Evolutionary conservation across 2,113 vertebrate genomes (phyloP), one percentile per base, ranked within the genome.

Genomic region (Axis porcinus): DNA sequence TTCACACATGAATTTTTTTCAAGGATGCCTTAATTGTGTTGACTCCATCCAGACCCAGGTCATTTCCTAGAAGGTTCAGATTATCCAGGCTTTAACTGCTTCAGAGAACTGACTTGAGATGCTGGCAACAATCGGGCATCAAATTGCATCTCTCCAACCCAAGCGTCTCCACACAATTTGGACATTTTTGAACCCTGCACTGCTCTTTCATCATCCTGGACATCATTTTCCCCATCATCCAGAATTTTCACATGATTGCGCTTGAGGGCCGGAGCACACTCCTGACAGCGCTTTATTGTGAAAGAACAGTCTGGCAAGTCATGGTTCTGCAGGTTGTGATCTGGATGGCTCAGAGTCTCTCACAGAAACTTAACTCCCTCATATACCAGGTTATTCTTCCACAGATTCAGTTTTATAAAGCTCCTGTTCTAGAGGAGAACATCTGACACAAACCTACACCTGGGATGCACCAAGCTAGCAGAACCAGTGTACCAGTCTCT

Each of bases 131-230:
- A 6, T 62, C 82, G 2, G 60, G 16, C 0, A 52, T 97, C 45
- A 97, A 40, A 13, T 13, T 36, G 45, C 94, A 95, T 12, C 70
- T 94, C 47, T 93, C 81, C 74, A 97, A 47, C 45, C 91, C 82
- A 64, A 52, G 30, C 1, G 21, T 3, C 62, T 36, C 27, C 84
- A 14, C 25, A 40, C 47, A 62, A 5, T 8, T 11, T 0, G 62
- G 23, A 30, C 5, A 1, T 33, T n/a, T 76, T 6, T 76, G 30
- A 47, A 25, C 62, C 45, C 58, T 55, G 0, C 62, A 76, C 54
- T 64, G 62, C 28, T 25, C 54, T 36, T 54, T 76, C 89, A 0
- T 54, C 28, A 4, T 92, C 84, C 76, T 15, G 17, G 8, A 92
- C 27, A 4, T n/a, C 17, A 19, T 83, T 83, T 36, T 30, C 12